Percentiles rank a stretch among this genome's conserved stretches.
phyloP scores from a whole-genome alignment of 2,888 invertebrate genomes.

The Sphaerolaimus hirsutus region DNA sequence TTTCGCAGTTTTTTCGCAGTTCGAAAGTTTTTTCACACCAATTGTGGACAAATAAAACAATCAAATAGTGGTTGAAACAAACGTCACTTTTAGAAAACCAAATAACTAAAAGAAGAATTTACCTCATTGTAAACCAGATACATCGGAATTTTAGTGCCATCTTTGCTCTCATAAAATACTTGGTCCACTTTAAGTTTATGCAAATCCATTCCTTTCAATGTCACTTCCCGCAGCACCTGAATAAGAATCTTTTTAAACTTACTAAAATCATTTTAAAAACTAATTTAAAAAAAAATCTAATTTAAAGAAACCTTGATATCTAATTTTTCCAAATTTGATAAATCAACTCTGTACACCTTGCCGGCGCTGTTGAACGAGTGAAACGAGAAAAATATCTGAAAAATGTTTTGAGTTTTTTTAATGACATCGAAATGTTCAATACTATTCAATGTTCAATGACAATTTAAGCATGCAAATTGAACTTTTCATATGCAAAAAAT shows the following conservation, averaged over 20 bases:
- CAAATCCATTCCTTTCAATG: constrained; percentile 54
- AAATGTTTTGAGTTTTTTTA: too few species aligned
- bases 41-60: too few species aligned
- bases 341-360: constrained; percentile 60
- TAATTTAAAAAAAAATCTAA: too few species aligned
- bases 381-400: constrained; percentile 62
- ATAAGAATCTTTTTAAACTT: too few species aligned
- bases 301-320: background rate
- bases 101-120: background rate
- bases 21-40: too few species aligned
- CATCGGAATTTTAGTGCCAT: constrained; percentile 81
- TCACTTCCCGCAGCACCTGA: constrained; percentile 58
- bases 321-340: constrained; percentile 38
- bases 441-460: too few species aligned
- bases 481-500: too few species aligned
- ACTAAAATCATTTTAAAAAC: background rate
- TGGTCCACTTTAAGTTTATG: constrained; percentile 57
- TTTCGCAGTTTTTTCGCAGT: too few species aligned
- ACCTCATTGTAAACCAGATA: constrained; percentile 43
- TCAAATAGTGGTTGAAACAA: too few species aligned
- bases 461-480: too few species aligned
- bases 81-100: too few species aligned
- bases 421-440: too few species aligned
- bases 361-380: constrained; percentile 74
- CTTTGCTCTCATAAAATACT: constrained; percentile 71